Percentiles rank a stretch among this genome's conserved stretches.
Evolutionary conservation across 1,140 invertebrate genomes (phyloP).

Genomic region (Mycetomoellerius zeteki): DNA sequence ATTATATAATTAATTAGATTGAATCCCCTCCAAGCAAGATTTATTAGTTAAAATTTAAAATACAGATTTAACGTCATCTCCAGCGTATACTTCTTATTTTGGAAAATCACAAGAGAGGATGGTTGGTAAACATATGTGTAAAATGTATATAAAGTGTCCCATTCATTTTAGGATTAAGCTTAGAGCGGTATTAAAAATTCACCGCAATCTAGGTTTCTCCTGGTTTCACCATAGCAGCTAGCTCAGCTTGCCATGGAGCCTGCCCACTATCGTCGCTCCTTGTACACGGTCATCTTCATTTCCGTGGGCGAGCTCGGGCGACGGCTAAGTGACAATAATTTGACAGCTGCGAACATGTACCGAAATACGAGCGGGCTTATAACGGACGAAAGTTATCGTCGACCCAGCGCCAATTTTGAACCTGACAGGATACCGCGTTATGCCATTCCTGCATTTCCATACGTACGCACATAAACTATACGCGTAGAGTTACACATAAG

Average conservation of each 20-base stretch:
- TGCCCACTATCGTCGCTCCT: slow-evolving; percentile 43
- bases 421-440: slow-evolving; percentile 61
- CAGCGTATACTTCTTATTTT: neutral
- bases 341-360: slow-evolving; percentile 54
- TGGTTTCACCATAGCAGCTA: neutral
- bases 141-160: slow-evolving; percentile 34
- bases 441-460: slow-evolving; percentile 37
- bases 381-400: slow-evolving; percentile 70
- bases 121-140: slow-evolving; percentile 23
- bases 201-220: slow-evolving; percentile 30
- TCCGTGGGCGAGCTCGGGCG: slow-evolving; percentile 13
- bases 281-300: slow-evolving; percentile 56
- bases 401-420: slow-evolving; percentile 72
- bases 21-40: neutral
- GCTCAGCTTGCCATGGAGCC: no score
- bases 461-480: neutral
- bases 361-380: slow-evolving; percentile 22
- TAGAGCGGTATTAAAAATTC: slow-evolving; percentile 52
- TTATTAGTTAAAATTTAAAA: neutral
- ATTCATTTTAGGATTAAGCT: slow-evolving; percentile 35
- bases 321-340: slow-evolving; percentile 72
- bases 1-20: neutral
- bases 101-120: slow-evolving; percentile 4
- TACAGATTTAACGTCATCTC: neutral
- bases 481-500: neutral